Conservation (phyloP, 2,888 invertebrate genomes). For the Physocephala rufipes region DNA sequence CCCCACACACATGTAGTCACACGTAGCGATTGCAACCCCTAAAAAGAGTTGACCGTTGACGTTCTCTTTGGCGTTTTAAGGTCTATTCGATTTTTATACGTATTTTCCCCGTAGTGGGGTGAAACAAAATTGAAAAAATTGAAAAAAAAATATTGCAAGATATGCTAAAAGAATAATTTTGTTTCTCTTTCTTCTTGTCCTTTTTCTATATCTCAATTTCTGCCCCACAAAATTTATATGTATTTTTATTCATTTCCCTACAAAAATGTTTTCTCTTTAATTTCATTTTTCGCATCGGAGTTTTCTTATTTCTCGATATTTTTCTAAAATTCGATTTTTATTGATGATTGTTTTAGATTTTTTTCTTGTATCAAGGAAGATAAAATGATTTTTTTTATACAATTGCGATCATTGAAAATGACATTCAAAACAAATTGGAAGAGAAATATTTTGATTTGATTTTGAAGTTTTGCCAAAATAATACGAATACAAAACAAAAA, state of each 20-base stretch:
- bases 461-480: no score
- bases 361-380: no score
- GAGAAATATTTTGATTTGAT: neutral
- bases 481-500: no score
- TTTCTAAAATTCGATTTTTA: constrained; percentile 29
- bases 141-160: neutral
- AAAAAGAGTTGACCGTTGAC: no score
- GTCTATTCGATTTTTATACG: no score
- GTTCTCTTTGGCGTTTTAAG: no score
- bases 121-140: neutral
- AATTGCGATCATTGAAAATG: neutral
- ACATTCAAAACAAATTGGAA: neutral
- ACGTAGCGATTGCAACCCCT: no score
- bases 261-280: neutral
- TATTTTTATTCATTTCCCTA: neutral
- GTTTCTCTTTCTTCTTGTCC: no score
- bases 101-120: neutral
- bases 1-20: no score
- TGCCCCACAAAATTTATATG: constrained; percentile 17
- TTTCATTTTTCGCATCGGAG: neutral
- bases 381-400: neutral
- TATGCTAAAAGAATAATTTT: neutral
- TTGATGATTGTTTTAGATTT: no score
- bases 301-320: no score
- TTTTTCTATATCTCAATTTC: neutral